Evolutionary conservation across 2,113 vertebrate genomes (phyloP).

Genomic region (Hypomesus transpacificus): DNA sequence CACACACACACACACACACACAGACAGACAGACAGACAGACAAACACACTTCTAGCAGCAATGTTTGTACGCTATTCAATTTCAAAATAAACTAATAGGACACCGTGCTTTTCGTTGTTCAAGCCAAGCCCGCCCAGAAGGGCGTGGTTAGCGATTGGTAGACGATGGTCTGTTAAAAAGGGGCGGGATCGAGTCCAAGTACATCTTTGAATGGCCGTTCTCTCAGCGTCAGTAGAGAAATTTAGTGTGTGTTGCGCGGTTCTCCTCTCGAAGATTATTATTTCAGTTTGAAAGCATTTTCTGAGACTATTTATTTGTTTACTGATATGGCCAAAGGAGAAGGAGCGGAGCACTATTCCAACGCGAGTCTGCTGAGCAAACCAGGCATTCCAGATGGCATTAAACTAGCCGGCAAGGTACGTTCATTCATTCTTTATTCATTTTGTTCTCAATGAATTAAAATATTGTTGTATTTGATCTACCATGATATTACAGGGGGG

Average conservation of each 20-base stretch:
- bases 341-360: conserved; percentile 69
- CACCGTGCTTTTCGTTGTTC: not conserved
- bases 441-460: not conserved
- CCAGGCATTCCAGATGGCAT: conserved; percentile 35
- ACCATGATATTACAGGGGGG: not conserved
- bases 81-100: too few species aligned
- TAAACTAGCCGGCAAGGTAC: conserved; percentile 54
- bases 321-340: conserved; percentile 70
- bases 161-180: not conserved
- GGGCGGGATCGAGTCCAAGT: conserved; percentile 31
- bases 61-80: too few species aligned
- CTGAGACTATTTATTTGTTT: not conserved
- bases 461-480: not conserved
- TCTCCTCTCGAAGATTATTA: not conserved
- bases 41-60: too few species aligned
- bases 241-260: not conserved
- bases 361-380: conserved; percentile 66
- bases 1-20: too few species aligned
- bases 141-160: not conserved
- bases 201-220: conserved; percentile 5
- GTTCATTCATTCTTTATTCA: conserved; percentile 6
- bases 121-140: not conserved
- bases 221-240: conserved; percentile 11
- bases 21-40: too few species aligned
- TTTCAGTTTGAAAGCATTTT: not conserved